phyloP scores from a whole-genome alignment of 2,113 vertebrate species.

The Gopherus evgoodei region DNA sequence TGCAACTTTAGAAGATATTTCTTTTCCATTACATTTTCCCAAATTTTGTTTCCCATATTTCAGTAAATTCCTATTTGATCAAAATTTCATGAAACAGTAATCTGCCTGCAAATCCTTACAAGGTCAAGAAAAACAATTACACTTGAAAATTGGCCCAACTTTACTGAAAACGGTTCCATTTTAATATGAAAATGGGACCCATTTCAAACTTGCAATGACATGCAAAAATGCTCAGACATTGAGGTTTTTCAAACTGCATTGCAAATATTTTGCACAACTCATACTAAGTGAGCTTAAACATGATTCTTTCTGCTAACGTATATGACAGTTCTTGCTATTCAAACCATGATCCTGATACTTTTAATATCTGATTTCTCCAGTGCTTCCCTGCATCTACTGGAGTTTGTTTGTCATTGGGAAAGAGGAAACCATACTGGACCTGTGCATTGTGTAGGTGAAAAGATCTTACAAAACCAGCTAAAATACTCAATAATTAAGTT shows the following conservation, averaged over 20 bases:
- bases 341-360: background rate
- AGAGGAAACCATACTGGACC: accelerated
- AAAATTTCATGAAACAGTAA: conserved; percentile 10
- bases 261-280: background rate
- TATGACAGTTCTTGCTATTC: accelerated
- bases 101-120: background rate
- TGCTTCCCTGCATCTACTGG: background rate
- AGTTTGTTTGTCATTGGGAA: background rate
- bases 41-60: conserved; percentile 30
- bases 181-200: background rate
- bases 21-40: conserved; percentile 4
- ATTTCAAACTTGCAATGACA: background rate
- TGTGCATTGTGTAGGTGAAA: background rate
- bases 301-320: background rate
- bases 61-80: background rate
- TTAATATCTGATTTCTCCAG: background rate
- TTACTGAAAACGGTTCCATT: background rate
- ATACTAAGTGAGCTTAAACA: background rate
- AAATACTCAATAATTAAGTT: background rate
- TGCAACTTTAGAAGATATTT: background rate
- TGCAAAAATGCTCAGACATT: background rate
- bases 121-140: conserved; percentile 42
- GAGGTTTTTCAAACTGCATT: background rate
- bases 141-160: background rate
- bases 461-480: background rate